Evolutionary conservation across 2,113 vertebrate genomes (phyloP).

Genomic region (Mohoua ochrocephala): DNA sequence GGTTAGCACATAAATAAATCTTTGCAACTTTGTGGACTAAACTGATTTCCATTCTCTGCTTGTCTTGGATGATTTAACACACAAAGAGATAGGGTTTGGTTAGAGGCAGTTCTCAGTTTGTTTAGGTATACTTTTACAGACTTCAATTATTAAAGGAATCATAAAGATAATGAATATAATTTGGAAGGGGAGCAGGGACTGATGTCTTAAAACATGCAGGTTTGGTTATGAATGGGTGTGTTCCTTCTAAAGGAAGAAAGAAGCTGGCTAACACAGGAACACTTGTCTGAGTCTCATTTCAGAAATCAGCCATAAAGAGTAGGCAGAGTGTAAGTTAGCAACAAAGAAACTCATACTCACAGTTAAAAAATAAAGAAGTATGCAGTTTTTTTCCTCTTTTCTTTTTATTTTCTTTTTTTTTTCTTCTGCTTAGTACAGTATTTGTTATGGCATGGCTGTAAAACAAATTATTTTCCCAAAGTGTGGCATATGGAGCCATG

Average conservation of each 20-base stretch:
- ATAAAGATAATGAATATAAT: background rate
- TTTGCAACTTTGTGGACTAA: background rate
- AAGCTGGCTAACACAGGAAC: background rate
- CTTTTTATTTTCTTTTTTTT: too few relatives aligned
- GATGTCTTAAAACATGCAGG: background rate
- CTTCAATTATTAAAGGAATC: background rate
- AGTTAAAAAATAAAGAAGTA: background rate
- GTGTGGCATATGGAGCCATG: background rate
- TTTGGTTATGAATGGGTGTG: background rate
- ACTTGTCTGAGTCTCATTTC: background rate
- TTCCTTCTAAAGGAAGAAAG: background rate
- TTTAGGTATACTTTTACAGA: background rate
- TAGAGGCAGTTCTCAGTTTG: background rate
- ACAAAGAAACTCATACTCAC: background rate
- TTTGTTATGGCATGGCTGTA: background rate
- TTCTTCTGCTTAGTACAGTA: rapidly evolving
- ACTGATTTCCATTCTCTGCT: background rate
- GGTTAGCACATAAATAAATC: background rate
- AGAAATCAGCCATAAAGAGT: background rate
- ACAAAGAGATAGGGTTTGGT: background rate
- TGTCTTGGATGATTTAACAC: background rate
- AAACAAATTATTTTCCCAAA: background rate
- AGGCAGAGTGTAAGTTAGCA: background rate
- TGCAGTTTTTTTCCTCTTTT: rapidly evolving
- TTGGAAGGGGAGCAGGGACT: background rate